Evolutionary conservation across 2,888 invertebrate genomes (phyloP), one percentile per base, ranked within the genome.

Genomic region (Himalopsyche tibetana): DNA sequence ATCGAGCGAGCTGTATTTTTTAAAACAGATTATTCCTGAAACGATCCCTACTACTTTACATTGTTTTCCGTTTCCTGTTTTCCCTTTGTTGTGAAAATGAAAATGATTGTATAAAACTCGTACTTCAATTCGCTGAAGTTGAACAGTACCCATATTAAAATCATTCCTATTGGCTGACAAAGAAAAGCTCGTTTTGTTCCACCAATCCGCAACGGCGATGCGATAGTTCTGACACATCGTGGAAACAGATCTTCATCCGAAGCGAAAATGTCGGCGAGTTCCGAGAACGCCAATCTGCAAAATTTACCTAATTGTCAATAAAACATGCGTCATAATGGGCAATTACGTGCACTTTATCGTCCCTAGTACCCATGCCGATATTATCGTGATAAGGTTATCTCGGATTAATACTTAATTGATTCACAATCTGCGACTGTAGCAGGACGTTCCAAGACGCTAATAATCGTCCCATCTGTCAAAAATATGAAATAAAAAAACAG

Each of bases 391-490:
- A 85, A 82, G 81, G 74, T 85, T 82, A 40, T 51, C 55, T 12
- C 28, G 19, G 28, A 82, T 82, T 82, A 69, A 63, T 69, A 19
- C 19, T 11, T 55, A 55, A 85, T 79, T 63, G 28, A 38, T 40
- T 45, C 38, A 38, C 38, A 69, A 42, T 51, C n/a, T 63, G 74
- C n/a, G 63, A 74, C 55, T 28, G 74, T 55, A 55, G 85, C 82
- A 45, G 9, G n/a, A 82, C 42, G 85, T 82, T 82, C 55, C 45
- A 80, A 55, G 82, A 56, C 69, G 80, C 63, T 80, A 36, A 74
- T 74, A 74, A 63, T 85, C 40, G 82, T 83, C 85, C 74, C 85
- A 85, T 83, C 85, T 85, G 85, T 85, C 85, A 85, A 79, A 80
- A 80, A 83, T 85, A 85, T 80, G 83, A 83, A 82, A 83, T 56